Percentiles rank a stretch among this genome's conserved stretches.
These are phyloP conservation scores for Psammodynastes pulverulentus DNA, from an alignment of 2,113 vertebrate genomes.

Conservation along the genomic window DNA sequence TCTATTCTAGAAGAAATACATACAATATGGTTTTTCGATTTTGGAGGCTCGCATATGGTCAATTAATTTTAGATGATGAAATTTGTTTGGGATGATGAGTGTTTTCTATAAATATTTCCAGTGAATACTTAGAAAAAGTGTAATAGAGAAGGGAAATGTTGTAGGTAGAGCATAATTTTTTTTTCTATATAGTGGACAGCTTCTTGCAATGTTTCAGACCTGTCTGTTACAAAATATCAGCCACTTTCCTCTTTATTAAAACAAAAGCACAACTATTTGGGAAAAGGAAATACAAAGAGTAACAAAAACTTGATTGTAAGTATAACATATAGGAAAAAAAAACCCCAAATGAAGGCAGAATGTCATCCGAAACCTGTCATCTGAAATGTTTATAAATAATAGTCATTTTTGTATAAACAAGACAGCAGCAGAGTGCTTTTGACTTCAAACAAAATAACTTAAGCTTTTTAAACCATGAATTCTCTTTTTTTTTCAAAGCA, in stretches of 20 bases:
- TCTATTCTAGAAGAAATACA: background rate
- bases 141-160: background rate
- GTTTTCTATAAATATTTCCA: background rate
- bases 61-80: background rate
- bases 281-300: background rate
- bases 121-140: background rate
- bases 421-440: background rate
- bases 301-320: background rate
- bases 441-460: background rate
- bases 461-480: background rate
- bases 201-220: slow-evolving; percentile 30
- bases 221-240: background rate
- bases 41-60: background rate
- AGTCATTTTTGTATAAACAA: background rate
- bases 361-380: background rate
- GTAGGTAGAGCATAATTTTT: background rate
- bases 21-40: background rate
- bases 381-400: background rate
- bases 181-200: background rate
- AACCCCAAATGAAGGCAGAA: background rate
- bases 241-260: background rate
- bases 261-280: background rate
- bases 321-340: background rate
- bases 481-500: background rate
- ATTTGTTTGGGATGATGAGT: background rate